Evolutionary conservation across 1,140 invertebrate genomes (phyloP), one percentile per base, ranked within the genome.

Genomic region (Trissolcus basalis): DNA sequence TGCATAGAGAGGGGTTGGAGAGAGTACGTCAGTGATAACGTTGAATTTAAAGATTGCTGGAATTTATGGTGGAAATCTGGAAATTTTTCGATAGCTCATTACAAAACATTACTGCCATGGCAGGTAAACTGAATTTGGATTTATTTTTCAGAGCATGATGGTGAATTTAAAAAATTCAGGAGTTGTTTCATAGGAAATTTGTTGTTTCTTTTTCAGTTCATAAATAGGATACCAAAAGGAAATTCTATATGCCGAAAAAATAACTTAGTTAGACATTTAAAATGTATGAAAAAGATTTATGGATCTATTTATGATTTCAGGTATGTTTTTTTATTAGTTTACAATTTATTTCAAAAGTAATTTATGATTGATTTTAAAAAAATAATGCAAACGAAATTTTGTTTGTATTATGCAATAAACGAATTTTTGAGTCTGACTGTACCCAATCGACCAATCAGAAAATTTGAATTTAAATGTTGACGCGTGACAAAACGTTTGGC

Each of bases 191-290:
- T n/a, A n/a, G n/a, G n/a, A n/a, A n/a, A n/a, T n/a, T n/a, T 35
- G 33, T 35, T 35, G 10, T 35, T 35, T 35, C 3, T 19, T 85
- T 79, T 39, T 88, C 88, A 95, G 92, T 94, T 93, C 58, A 92
- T 95, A 71, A 96, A 96, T 83, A 94, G 95, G 79, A 94, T 95
- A 81, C 94, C 94, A 1, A 94, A 95, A 84, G 93, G 93, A 11
- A 93, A 93, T 27, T 92, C 92, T 0, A 95, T 96, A 79, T 96
- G 94, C 73, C 90, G 92, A 45, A 96, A 96, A 81, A 94, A 96
- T 80, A 92, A 92, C 78, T 89, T 96, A 39, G 93, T 94, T 0
- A 86, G 95, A 47, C 91, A 94, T 75, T 86, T 96, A 19, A 92
- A 93, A 69, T 93, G 93, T 68, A 96, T 96, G 94, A 92, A 91